Evolutionary conservation across 2,888 invertebrate genomes (phyloP), one percentile per base, ranked within the genome.

Genomic region (Helleia helle): DNA sequence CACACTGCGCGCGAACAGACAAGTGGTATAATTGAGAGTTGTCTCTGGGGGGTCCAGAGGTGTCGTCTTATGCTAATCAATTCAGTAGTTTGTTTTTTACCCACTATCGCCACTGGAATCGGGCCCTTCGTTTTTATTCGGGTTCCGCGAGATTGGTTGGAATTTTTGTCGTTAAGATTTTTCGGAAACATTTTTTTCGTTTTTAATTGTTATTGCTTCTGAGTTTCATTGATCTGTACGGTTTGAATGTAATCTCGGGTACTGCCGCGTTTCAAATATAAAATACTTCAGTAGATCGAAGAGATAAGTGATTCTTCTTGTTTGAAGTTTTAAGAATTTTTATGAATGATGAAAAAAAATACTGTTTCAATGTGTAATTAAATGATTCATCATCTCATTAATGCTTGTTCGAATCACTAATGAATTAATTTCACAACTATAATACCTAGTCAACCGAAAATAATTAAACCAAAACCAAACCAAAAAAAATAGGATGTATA

Each of bases 21-120:
- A 81, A 83, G 83, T 79, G 64, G 68, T 77, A 80, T 83, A 84
- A 84, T 83, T 81, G 81, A 79, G 75, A 69, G 65, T 55, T 64
- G 63, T 65, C 64, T 64, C 54, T 69, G 83, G 79, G 81, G 71
- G 81, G 81, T 79, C 80, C 55, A 39, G 43, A 63, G 69, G 73
- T 73, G 71, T 71, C 65, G 69, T 62, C 59, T 73, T 81, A 81
- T 83, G 83, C 83, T 84, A 84, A 83, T 83, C 77, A 76, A 76
- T 76, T 73, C 77, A 69, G 69, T 71, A 73, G 72, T 72, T 76
- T 73, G 70, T 77, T 80, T 79, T 81, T 75, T 72, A 70, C 59
- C 55, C 59, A 57, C 67, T 71, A 71, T 71, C 77, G 71, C 72
- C 67, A 65, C 67, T 62, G 68, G 70, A 67, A 68, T 71, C 63